phyloP scores from a whole-genome alignment of 2,797 vertebrate species.

The Spinus olivaceus region DNA sequence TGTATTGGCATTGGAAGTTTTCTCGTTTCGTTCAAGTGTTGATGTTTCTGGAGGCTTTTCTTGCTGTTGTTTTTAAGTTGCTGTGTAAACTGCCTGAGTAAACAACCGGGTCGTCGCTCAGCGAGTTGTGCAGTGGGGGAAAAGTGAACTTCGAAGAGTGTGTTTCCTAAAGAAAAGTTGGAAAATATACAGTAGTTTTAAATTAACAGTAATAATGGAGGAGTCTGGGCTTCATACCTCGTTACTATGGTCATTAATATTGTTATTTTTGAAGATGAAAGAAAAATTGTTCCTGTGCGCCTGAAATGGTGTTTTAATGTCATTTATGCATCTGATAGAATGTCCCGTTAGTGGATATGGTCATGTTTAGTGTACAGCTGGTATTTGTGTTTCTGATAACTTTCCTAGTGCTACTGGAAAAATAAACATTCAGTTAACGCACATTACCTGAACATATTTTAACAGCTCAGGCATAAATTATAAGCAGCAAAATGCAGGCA shows the following conservation, averaged over 20 bases:
- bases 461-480: neutral
- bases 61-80: neutral
- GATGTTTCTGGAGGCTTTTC: neutral
- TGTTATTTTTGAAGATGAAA: neutral
- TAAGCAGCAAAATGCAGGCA: neutral
- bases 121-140: neutral
- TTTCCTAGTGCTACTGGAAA: neutral
- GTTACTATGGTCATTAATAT: neutral
- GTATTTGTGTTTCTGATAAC: neutral
- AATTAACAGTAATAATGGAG: neutral
- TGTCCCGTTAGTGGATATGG: neutral
- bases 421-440: neutral
- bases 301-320: neutral
- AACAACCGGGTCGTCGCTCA: neutral
- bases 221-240: neutral
- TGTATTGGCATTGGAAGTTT: neutral
- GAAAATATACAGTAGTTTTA: neutral
- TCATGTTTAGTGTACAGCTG: neutral
- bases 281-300: fast-evolving
- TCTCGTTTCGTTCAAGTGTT: neutral
- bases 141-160: neutral
- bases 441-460: neutral
- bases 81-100: neutral
- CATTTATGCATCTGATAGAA: neutral
- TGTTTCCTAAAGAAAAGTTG: neutral